Evolutionary conservation across 2,797 vertebrate genomes (phyloP), one percentile per base, ranked within the genome.

Genomic region (Ispidina picta): DNA sequence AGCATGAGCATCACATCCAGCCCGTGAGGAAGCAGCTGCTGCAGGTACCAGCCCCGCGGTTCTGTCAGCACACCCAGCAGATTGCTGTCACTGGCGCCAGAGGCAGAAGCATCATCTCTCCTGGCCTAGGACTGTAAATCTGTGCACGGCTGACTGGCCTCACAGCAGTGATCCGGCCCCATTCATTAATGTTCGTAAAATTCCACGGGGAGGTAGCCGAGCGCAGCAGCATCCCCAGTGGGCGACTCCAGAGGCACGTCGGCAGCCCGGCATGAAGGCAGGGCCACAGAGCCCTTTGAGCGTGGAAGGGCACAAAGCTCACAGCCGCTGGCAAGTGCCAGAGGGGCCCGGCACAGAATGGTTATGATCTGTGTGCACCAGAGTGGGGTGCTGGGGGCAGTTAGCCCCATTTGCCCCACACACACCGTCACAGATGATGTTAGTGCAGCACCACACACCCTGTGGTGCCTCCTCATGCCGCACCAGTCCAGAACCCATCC

Each of bases 251-350:
- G 71, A 17, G 6, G 71, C 56, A 14, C 5, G 44, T 21, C 6
- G 19, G 72, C 22, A 31, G 89, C 70, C 48, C 35, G 88, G 81
- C 83, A 56, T 15, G 3, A 28, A 8, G 59, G 49, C 54, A 6
- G 1, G 35, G 56, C 52, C 39, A 5, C 33, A 6, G 12, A 43
- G 52, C 21, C n/a, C 26, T 7, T 18, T 1, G 13, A 78, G 66
- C 18, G 0, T 1, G 5, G 5, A 16, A 3, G 8, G 4, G 18
- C 20, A 13, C 28, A 10, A 14, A 55, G 4, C 5, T 23, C 44
- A 29, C 11, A 3, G 21, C 73, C 25, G 52, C 20, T 4, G 52
- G 41, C 2, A 3, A 25, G 37, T 37, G 37, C 37, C 37, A 37
- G 37, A 39, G 33, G 75, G 64, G 4, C 64, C 54, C 37, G 8